A percentile compares a stretch with the other conserved stretches of the same genome.
Conservation (phyloP, 2,888 invertebrate genomes). For the Thymelicus acteon region DNA sequence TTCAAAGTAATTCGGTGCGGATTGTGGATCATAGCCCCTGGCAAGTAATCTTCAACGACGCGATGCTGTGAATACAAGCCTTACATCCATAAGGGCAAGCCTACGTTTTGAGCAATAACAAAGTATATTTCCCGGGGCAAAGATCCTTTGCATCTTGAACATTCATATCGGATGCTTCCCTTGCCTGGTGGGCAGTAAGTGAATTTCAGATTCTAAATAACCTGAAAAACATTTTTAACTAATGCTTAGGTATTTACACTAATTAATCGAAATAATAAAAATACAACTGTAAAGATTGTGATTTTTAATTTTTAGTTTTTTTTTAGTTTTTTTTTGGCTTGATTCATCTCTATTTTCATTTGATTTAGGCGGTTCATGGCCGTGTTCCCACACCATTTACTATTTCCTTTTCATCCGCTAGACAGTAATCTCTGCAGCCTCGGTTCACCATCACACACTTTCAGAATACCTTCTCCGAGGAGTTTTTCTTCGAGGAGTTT, state of each 20-base stretch:
- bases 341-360: too few species aligned
- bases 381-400: conserved; percentile 44
- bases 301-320: conserved; percentile 13
- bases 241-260: too few species aligned
- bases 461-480: conserved; percentile 53
- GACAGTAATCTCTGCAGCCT: conserved; percentile 51
- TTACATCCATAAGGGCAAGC: conserved; percentile 44
- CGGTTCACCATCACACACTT: conserved; percentile 55
- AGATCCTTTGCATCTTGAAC: conserved; percentile 39
- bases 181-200: conserved; percentile 37
- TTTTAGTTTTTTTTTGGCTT: too few species aligned
- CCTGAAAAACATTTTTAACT: too few species aligned
- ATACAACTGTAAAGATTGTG: too few species aligned
- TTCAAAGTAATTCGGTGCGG: conserved; percentile 44
- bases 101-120: conserved; percentile 46
- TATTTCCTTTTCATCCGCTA: conserved; percentile 46
- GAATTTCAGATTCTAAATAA: too few species aligned
- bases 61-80: conserved; percentile 38
- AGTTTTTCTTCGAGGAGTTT: conserved; percentile 42
- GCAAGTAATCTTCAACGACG: conserved; percentile 26
- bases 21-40: conserved; percentile 52
- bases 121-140: conserved; percentile 37
- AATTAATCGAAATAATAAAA: too few species aligned
- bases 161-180: conserved; percentile 43
- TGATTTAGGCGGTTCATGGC: conserved; percentile 50